A percentile compares a stretch with the other conserved stretches of the same genome.
These are phyloP conservation scores for Todiramphus chloris DNA, from an alignment of 2,113 vertebrate genomes.

Conservation along the genomic window DNA sequence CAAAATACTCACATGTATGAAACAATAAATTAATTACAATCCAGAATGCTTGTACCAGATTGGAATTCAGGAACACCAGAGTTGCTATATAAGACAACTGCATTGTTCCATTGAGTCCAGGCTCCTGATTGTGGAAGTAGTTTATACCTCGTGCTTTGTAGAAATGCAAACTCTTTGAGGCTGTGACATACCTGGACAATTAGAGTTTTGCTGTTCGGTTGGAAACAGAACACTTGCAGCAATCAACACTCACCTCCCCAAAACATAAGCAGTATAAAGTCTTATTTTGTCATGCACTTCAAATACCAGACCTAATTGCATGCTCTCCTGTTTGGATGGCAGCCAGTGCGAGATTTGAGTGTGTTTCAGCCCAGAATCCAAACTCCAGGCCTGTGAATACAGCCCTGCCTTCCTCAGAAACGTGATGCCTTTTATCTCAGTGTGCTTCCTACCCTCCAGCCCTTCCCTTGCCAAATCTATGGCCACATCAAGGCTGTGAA, in stretches of 20 bases:
- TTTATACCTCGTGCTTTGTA: neutral
- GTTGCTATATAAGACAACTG: constrained; percentile 11
- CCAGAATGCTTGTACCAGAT: constrained; percentile 30
- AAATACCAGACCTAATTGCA: neutral
- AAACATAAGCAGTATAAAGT: neutral
- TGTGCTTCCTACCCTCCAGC: neutral
- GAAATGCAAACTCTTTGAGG: neutral
- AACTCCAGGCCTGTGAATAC: fast-evolving
- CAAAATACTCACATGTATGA: constrained; percentile 44
- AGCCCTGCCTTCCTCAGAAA: neutral
- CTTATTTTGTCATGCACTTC: neutral
- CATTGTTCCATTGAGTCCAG: neutral
- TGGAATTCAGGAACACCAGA: constrained; percentile 13
- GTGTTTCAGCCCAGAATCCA: neutral
- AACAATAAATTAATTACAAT: constrained; percentile 58
- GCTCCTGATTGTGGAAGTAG: neutral
- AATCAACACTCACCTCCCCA: neutral
- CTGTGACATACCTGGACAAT: neutral
- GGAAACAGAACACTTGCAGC: neutral
- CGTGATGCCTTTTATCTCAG: neutral
- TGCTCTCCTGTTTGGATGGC: neutral
- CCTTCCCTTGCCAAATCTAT: neutral
- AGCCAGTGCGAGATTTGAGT: neutral
- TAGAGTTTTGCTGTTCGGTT: neutral
- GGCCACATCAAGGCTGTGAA: neutral